Base-by-base conservation (phyloP, 2,888 invertebrate genomes). In the Cheilosia vernalis region DNA sequence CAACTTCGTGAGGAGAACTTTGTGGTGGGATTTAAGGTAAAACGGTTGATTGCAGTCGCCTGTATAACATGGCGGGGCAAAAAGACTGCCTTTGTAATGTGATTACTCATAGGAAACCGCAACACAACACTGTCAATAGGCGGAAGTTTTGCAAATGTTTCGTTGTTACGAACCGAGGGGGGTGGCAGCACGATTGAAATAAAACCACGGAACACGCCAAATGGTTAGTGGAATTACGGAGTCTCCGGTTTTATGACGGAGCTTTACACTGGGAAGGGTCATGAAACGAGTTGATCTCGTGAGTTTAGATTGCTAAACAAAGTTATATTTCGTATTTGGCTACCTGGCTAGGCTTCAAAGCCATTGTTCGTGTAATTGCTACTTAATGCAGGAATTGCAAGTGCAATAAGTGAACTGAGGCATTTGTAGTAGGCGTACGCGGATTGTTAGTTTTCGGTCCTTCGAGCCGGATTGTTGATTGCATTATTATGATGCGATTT, bases 11-110 rank as follows among this genome's bases (percentile, higher is more conserved):
- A 56, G 72, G 44, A 64, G 74, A 70, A 70, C 69, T 74, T 79
- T 84, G 84, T 80, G 79, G 84, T 79, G 60, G 79, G 74, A 84
- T 84, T 84, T 70, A 80, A 79, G 79, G 74, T 84, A 74, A 79
- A 47, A 74, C 74, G 74, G 79, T 74, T 84, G 84, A 84, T 84
- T 79, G 84, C 79, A 76, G 66, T 84, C 69, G 53, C 49, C 40
- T 24, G 9, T 30, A 53, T 42, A 17, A 53, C 33, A 17, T 55
- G 9, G 15, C 17, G 19, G 17, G 30, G 30, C 30, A 2, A 60
- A 72, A 70, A 42, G 40, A 60, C 30, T 42, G 19, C 47, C 55
- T 77, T 55, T 83, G 77, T 83, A 67, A 72, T 42, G 67, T 79
- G 63, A 78, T 78, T 79, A 69, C 67, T 83, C 64, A 78, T 63